Evolutionary conservation across 2,113 vertebrate genomes (phyloP).

Genomic region (Phycodurus eques): DNA sequence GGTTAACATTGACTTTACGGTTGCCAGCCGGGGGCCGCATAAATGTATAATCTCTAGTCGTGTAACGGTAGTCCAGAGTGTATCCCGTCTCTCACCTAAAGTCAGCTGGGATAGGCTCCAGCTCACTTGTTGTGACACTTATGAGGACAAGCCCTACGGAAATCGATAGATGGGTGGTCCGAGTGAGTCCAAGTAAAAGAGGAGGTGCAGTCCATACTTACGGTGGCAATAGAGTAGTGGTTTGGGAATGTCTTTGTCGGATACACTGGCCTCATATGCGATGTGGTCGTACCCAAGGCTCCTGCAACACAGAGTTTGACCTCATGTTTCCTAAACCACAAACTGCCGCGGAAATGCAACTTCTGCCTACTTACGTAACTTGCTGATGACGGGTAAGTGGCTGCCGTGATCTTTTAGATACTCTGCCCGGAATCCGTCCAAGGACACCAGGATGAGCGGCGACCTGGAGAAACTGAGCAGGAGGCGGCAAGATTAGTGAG

Average conservation of each 20-base stretch:
- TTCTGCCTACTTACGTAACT: constrained; percentile 81
- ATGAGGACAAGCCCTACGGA: too few relatives aligned
- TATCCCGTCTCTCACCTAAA: too few relatives aligned
- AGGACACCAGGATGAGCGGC: constrained; percentile 90
- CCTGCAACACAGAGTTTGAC: constrained; percentile 72
- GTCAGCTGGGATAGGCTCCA: too few relatives aligned
- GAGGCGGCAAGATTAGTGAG: not conserved
- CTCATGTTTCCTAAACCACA: not conserved
- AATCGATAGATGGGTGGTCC: too few relatives aligned
- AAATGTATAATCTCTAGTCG: too few relatives aligned
- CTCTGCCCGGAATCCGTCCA: constrained; percentile 90
- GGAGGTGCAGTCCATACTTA: constrained; percentile 68
- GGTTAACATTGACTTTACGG: too few relatives aligned
- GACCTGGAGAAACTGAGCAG: constrained; percentile 78
- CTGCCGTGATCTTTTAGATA: constrained; percentile 80
- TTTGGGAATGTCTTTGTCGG: constrained; percentile 98
- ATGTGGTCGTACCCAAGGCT: constrained; percentile 80
- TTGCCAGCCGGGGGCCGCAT: too few relatives aligned
- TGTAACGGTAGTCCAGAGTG: too few relatives aligned
- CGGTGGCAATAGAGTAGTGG: constrained; percentile 94
- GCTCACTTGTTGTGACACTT: too few relatives aligned
- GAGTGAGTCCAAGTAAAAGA: not conserved
- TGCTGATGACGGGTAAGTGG: constrained; percentile 81
- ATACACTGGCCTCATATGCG: constrained; percentile 86
- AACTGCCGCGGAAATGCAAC: not conserved